Base-by-base conservation (phyloP, 2,797 vertebrate genomes). In the Streptopelia turtur region DNA sequence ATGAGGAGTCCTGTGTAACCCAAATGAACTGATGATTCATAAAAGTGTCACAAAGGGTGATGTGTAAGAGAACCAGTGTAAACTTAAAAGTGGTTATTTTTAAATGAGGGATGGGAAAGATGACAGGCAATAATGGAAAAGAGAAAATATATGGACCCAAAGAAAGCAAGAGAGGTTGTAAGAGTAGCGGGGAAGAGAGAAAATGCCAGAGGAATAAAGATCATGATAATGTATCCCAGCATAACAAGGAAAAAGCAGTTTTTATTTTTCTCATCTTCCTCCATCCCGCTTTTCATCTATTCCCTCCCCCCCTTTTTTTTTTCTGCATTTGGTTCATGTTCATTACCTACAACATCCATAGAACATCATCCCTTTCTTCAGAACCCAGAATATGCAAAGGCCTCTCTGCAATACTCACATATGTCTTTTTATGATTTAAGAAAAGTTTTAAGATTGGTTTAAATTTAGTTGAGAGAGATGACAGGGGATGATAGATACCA, bases 241-340 rank as follows among this genome's bases (percentile, higher is more conserved):
- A 3, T 55, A 82, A 70, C 5, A 90, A 53, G 23, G 30, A 85
- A 83, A 74, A 74, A 41, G 3, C 13, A 37, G 10, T 14, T 60
- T 60, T 68, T 49, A 24, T 55, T 90, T 93, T 87, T n/a, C 6
- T 70, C 5, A 4, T 59, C 25, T 68, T 74, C n/a, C 1, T 71
- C 21, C 16, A 72, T 17, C 5, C 9, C 21, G 9, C 20, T 81
- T 84, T 60, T 76, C n/a, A 55, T 68, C 22, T 21, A 37, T 43
- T 65, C 1, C 1, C 7, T 30, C 6, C 1, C 1, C 7, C 30
- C 8, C 10, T 15, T 17, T 21, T 23, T 47, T 43, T 64, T 37
- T 55, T 37, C 27, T 27, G 4, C 10, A 9, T 87, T 84, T 28
- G 39, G n/a, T 70, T 89, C 4, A 9, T 15, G 14, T 61, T 83